Evolutionary conservation across 1,140 invertebrate species (phyloP).

Genomic region (Lucilia cuprina): DNA sequence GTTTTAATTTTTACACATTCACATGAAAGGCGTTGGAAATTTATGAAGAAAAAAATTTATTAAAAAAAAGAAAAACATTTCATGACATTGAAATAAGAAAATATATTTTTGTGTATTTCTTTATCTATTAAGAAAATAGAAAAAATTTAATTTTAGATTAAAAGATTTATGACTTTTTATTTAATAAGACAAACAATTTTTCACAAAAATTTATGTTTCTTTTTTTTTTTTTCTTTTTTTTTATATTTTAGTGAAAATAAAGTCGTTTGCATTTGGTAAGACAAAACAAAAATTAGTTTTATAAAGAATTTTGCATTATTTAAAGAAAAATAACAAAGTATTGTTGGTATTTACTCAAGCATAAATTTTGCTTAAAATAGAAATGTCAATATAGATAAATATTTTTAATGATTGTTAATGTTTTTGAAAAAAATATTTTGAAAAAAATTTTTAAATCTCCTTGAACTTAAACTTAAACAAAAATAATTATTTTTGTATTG

Average conservation of each 20-base stretch:
- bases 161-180: neutral
- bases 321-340: too few relatives aligned
- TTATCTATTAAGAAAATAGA: neutral
- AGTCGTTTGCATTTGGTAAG: neutral
- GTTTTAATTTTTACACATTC: too few relatives aligned
- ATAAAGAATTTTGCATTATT: too few relatives aligned
- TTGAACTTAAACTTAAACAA: conserved; percentile 11
- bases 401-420: neutral
- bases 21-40: too few relatives aligned
- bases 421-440: neutral
- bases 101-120: neutral
- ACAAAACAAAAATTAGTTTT: neutral
- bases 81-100: neutral
- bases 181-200: conserved; percentile 1
- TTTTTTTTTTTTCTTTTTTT: too few relatives aligned
- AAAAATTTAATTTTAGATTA: neutral
- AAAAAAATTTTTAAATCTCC: neutral
- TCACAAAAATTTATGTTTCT: neutral
- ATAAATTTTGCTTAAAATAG: neutral
- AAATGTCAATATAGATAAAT: neutral
- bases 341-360: neutral
- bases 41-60: neutral
- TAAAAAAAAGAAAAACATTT: neutral
- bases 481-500: neutral
- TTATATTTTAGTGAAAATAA: neutral